Percentiles rank a stretch among this genome's conserved stretches.
phyloP scores from a whole-genome alignment of 2,797 vertebrate genomes.

The Gephyroberyx darwinii region DNA sequence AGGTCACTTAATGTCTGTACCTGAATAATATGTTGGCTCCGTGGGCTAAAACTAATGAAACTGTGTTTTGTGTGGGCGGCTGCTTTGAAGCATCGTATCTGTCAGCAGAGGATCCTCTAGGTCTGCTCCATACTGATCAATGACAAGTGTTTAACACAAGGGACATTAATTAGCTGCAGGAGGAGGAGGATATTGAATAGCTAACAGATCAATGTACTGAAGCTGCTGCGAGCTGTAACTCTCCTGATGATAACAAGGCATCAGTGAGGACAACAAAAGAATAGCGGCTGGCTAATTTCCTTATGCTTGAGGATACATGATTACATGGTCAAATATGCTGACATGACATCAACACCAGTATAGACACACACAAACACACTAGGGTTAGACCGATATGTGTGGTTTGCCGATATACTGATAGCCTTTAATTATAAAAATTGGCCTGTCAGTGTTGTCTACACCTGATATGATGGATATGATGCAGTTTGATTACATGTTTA shows the following conservation, averaged over 20 bases:
- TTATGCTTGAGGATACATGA: slow-evolving; percentile 5
- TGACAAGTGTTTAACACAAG: slow-evolving; percentile 34
- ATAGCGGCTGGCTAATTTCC: neutral
- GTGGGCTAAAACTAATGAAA: neutral
- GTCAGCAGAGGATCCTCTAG: slow-evolving; percentile 23
- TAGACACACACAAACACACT: slow-evolving; percentile 1
- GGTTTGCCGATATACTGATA: neutral
- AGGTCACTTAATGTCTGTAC: neutral
- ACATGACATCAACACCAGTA: slow-evolving; percentile 21
- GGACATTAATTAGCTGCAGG: slow-evolving; percentile 46
- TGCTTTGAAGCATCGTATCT: slow-evolving; percentile 31
- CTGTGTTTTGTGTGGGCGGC: neutral
- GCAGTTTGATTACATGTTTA: too few species aligned
- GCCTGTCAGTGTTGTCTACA: too few species aligned
- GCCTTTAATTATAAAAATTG: too few species aligned
- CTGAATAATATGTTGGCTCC: neutral
- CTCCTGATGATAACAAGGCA: slow-evolving; percentile 18
- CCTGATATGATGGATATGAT: too few species aligned
- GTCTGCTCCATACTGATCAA: slow-evolving; percentile 45
- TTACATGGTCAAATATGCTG: slow-evolving; percentile 16
- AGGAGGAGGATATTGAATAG: slow-evolving; percentile 21
- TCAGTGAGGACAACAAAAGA: neutral
- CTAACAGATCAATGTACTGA: slow-evolving; percentile 43
- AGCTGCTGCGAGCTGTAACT: slow-evolving; percentile 7
- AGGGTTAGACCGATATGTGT: slow-evolving; percentile 4